Evolutionary conservation across 2,797 vertebrate species (phyloP).

Genomic region (Lagodon rhomboides): DNA sequence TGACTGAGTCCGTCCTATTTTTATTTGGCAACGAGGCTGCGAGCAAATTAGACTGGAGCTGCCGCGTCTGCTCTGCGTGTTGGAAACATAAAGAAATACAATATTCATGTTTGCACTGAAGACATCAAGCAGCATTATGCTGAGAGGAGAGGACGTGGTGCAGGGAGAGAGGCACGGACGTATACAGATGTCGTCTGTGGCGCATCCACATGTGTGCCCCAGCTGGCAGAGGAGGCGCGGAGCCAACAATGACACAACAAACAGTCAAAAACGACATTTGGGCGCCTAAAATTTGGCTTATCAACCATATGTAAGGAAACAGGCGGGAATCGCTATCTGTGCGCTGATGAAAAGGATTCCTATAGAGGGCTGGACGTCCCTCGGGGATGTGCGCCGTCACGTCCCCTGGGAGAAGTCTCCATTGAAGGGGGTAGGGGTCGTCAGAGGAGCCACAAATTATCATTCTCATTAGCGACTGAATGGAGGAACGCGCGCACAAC

Average conservation of each 20-base stretch:
- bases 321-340: slow-evolving; percentile 66
- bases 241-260: neutral
- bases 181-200: slow-evolving; percentile 8
- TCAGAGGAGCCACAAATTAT: slow-evolving; percentile 84
- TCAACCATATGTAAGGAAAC: slow-evolving; percentile 36
- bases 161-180: neutral
- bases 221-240: neutral
- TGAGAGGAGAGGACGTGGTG: too few relatives aligned
- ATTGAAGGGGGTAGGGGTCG: slow-evolving; percentile 82
- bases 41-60: neutral
- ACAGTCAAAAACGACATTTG: neutral
- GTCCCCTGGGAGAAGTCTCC: slow-evolving; percentile 78
- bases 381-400: slow-evolving; percentile 66
- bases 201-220: neutral
- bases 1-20: slow-evolving; percentile 44
- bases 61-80: slow-evolving; percentile 15
- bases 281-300: neutral
- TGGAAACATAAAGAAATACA: neutral
- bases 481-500: slow-evolving; percentile 66
- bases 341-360: slow-evolving; percentile 79
- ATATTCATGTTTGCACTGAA: neutral
- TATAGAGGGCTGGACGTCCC: slow-evolving; percentile 75
- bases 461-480: slow-evolving; percentile 85
- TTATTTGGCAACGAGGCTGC: slow-evolving; percentile 16
- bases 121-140: neutral